phyloP scores from a whole-genome alignment of 2,888 invertebrate genomes.

The Lottia scabra region DNA sequence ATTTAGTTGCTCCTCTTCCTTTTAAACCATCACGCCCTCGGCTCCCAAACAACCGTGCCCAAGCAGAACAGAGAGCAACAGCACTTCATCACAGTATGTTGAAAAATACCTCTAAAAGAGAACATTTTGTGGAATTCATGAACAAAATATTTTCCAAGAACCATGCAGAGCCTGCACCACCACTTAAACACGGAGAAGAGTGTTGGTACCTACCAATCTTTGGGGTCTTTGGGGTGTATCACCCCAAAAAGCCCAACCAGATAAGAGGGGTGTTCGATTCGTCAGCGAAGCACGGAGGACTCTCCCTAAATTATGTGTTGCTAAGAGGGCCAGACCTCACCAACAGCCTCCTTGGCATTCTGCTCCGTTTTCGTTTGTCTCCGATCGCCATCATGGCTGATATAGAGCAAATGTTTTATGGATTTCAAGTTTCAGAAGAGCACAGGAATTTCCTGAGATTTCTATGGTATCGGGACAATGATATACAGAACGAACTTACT shows the following conservation, averaged over 20 bases:
- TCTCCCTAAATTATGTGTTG: slow-evolving; percentile 23
- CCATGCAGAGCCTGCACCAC: slow-evolving; percentile 32
- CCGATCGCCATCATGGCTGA: slow-evolving; percentile 26
- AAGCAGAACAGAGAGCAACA: slow-evolving; percentile 21
- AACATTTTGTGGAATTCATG: no score
- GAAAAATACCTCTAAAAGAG: slow-evolving; percentile 10
- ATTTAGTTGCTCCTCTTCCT: no score
- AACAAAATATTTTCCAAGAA: no score
- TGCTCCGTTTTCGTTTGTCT: slow-evolving; percentile 29
- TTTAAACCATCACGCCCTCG: not conserved
- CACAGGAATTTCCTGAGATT: no score
- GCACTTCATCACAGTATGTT: slow-evolving; percentile 2
- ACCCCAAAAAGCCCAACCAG: slow-evolving; percentile 29
- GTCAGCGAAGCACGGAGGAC: slow-evolving; percentile 23
- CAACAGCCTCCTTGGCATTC: slow-evolving; percentile 32
- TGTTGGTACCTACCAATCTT: slow-evolving; percentile 32
- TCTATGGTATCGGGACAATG: no score
- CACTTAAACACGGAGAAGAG: not conserved
- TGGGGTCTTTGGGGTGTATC: no score
- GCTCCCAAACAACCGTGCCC: slow-evolving; percentile 23
- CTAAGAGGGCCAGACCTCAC: slow-evolving; percentile 29
- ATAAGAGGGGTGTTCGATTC: slow-evolving; percentile 30
- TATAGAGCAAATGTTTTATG: slow-evolving; percentile 36
- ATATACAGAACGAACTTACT: no score
- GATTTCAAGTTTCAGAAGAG: slow-evolving; percentile 25